phyloP scores from a whole-genome alignment of 2,113 vertebrate genomes.

The Sylvicapra grimmia region DNA sequence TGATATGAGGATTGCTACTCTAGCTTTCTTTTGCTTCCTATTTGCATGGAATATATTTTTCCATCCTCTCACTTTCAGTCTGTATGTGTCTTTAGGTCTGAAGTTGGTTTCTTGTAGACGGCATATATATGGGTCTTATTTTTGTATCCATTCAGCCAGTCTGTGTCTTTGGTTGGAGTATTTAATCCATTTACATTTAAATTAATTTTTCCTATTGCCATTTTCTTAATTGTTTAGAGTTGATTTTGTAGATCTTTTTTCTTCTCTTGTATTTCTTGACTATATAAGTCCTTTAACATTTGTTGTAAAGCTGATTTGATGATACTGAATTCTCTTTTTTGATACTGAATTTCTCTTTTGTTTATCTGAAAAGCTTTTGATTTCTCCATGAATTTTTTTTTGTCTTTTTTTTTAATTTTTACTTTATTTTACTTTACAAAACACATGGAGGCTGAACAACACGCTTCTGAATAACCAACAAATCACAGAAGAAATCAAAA shows the following conservation, averaged over 20 bases:
- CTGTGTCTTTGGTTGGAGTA: background rate
- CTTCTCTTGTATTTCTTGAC: background rate
- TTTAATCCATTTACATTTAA: background rate
- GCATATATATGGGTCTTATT: background rate
- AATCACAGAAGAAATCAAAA: too few relatives aligned
- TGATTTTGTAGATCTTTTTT: background rate
- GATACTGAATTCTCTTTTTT: background rate
- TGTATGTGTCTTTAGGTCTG: background rate
- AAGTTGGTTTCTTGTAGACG: rapidly evolving
- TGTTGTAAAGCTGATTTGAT: background rate
- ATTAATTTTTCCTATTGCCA: background rate
- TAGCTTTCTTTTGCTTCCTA: background rate
- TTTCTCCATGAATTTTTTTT: background rate
- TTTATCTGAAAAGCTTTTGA: background rate
- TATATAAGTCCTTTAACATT: background rate
- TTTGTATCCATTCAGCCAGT: background rate
- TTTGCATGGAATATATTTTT: background rate
- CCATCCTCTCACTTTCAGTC: background rate
- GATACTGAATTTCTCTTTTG: background rate
- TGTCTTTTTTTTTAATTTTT: too few relatives aligned
- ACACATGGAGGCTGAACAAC: too few relatives aligned
- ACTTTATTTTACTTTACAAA: too few relatives aligned
- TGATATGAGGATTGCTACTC: background rate
- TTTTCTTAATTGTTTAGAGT: background rate
- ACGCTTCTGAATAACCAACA: too few relatives aligned